A percentile compares a stretch with the other conserved stretches of the same genome.
These are phyloP conservation scores for Pseudonaja textilis DNA, from an alignment of 2,113 vertebrate genomes.

Conservation along the genomic window DNA sequence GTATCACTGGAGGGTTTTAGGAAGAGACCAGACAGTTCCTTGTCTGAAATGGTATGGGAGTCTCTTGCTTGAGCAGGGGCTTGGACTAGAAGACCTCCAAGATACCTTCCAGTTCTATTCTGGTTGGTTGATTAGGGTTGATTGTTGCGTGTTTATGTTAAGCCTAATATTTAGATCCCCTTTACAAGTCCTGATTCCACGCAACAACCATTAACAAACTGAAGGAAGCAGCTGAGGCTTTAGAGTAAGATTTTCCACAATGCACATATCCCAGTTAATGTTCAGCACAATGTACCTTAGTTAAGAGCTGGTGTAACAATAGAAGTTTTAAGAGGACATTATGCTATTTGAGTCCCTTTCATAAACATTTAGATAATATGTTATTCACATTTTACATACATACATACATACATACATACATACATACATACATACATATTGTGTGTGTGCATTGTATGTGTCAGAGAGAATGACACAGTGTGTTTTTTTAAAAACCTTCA, in stretches of 20 bases:
- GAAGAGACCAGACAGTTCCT: too few relatives aligned
- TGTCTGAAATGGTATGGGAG: too few relatives aligned
- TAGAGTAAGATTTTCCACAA: background rate
- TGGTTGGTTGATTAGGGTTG: too few relatives aligned
- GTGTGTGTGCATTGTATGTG: background rate
- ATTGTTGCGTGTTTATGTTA: background rate
- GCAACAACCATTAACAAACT: background rate
- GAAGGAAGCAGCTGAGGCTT: background rate
- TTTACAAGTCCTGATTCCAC: background rate
- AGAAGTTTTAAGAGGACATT: background rate
- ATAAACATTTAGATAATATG: background rate
- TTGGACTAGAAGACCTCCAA: too few relatives aligned
- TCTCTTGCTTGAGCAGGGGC: too few relatives aligned
- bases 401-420: background rate
- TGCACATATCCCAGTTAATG: background rate
- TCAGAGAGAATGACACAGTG: too few relatives aligned
- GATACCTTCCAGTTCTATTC: too few relatives aligned
- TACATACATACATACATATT: too few relatives aligned
- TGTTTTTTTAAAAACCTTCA: background rate
- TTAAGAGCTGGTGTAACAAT: background rate
- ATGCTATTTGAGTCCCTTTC: background rate
- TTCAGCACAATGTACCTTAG: background rate
- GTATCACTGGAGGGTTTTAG: too few relatives aligned
- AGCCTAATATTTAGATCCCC: background rate
- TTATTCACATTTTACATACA: background rate